Evolutionary conservation across 2,797 vertebrate species (phyloP).

Genomic region (Mareca penelope): DNA sequence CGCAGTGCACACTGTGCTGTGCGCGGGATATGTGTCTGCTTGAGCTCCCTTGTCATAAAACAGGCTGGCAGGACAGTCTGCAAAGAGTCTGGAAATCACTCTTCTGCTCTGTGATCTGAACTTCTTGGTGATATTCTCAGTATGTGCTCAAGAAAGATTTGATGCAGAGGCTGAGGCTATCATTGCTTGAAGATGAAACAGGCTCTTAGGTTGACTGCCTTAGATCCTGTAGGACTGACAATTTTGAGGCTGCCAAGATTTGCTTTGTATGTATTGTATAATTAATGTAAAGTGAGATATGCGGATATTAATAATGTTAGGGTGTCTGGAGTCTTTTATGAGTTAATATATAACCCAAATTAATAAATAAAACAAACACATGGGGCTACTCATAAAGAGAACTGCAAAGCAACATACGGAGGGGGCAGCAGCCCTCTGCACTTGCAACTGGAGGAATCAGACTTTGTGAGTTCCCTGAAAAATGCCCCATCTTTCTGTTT

Average conservation of each 20-base stretch:
- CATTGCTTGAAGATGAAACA: slow-evolving; percentile 37
- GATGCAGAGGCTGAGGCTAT: neutral
- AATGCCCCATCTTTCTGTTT: neutral
- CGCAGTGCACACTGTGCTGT: neutral
- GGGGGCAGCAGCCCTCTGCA: neutral
- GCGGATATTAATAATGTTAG: neutral
- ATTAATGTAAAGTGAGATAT: neutral
- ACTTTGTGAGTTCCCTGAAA: neutral
- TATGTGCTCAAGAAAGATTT: neutral
- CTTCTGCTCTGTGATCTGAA: slow-evolving; percentile 8
- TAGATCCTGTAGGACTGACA: slow-evolving; percentile 2
- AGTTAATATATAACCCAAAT: slow-evolving; percentile 3
- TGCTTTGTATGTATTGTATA: slow-evolving; percentile 13
- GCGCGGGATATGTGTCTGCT: neutral
- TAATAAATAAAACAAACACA: slow-evolving; percentile 42
- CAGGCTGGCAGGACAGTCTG: neutral
- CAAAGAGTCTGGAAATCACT: neutral
- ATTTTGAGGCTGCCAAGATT: slow-evolving; percentile 24
- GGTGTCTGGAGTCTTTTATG: neutral
- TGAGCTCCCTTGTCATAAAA: neutral
- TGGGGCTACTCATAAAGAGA: neutral
- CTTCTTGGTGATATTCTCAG: neutral
- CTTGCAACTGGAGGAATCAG: neutral
- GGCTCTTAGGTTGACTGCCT: neutral
- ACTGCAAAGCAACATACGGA: neutral